These are phyloP conservation scores for Keiferia lycopersicella DNA, from an alignment of 2,888 invertebrate genomes.

Conservation along the genomic window DNA sequence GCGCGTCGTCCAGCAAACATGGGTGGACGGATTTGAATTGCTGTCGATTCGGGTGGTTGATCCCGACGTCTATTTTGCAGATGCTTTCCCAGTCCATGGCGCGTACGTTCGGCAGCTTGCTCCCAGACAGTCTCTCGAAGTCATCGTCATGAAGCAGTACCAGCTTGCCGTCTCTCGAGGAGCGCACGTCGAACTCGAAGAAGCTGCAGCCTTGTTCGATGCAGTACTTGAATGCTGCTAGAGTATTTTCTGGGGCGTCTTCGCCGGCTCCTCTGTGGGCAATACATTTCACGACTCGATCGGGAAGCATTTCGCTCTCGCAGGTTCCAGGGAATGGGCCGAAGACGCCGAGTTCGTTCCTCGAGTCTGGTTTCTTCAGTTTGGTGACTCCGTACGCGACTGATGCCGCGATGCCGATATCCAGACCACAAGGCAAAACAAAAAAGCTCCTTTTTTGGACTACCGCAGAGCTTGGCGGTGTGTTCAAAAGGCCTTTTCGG, in stretches of 20 bases:
- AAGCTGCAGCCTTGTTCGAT: slow-evolving; percentile 86
- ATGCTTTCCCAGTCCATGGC: slow-evolving; percentile 84
- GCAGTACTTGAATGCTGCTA: slow-evolving; percentile 87
- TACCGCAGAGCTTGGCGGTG: not conserved
- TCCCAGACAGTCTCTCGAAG: slow-evolving; percentile 81
- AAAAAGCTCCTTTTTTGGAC: slow-evolving; percentile 4
- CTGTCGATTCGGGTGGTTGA: slow-evolving; percentile 86
- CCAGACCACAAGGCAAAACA: slow-evolving; percentile 64
- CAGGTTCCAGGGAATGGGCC: slow-evolving; percentile 75
- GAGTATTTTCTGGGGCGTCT: slow-evolving; percentile 91
- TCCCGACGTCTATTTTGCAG: slow-evolving; percentile 83
- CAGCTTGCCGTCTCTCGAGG: slow-evolving; percentile 88
- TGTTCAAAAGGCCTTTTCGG: not conserved
- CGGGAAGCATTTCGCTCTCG: slow-evolving; percentile 65
- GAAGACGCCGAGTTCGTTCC: slow-evolving; percentile 71
- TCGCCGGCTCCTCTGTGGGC: slow-evolving; percentile 88
- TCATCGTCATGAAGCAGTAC: slow-evolving; percentile 90
- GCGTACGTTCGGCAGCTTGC: slow-evolving; percentile 75
- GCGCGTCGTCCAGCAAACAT: slow-evolving; percentile 86
- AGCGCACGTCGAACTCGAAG: slow-evolving; percentile 88
- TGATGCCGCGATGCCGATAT: slow-evolving; percentile 62
- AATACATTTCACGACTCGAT: slow-evolving; percentile 81
- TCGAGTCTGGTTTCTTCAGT: slow-evolving; percentile 63
- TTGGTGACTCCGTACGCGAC: slow-evolving; percentile 63
- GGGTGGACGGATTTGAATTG: slow-evolving; percentile 82